A percentile compares a stretch with the other conserved stretches of the same genome.
These are phyloP conservation scores for Phaetusa simplex DNA, from an alignment of 2,113 vertebrate genomes.

Conservation along the genomic window DNA sequence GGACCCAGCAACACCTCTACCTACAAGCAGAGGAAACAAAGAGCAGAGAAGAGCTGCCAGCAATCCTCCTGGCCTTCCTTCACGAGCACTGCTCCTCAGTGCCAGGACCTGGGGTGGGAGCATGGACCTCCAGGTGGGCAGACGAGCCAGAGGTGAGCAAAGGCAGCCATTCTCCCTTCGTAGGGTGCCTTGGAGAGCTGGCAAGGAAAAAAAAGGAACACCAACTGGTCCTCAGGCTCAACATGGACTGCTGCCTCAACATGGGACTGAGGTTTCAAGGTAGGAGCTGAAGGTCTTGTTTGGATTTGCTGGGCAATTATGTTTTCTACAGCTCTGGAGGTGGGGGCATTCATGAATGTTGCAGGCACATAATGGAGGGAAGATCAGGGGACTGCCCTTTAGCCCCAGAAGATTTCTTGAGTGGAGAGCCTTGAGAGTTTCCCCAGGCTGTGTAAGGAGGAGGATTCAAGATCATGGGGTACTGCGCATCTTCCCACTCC, in stretches of 20 bases:
- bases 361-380: not conserved
- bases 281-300: not conserved
- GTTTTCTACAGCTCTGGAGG: not conserved
- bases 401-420: not conserved
- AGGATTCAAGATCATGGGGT: not conserved
- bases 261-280: not conserved
- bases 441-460: not conserved
- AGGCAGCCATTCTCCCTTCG: not conserved
- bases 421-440: not conserved
- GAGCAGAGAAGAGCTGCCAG: not conserved
- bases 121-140: not conserved
- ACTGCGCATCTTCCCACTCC: not conserved
- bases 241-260: not conserved
- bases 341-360: not conserved
- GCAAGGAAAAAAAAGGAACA: not conserved
- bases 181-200: not conserved
- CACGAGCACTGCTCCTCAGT: not conserved
- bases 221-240: not conserved
- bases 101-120: not conserved
- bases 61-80: not conserved
- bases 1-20: not conserved
- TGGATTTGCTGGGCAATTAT: not conserved
- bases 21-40: not conserved
- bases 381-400: not conserved
- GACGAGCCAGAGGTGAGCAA: not conserved